Percentiles rank a stretch among this genome's conserved stretches.
Evolutionary conservation across 2,113 vertebrate species (phyloP).

Genomic region (Corythornis cristatus): DNA sequence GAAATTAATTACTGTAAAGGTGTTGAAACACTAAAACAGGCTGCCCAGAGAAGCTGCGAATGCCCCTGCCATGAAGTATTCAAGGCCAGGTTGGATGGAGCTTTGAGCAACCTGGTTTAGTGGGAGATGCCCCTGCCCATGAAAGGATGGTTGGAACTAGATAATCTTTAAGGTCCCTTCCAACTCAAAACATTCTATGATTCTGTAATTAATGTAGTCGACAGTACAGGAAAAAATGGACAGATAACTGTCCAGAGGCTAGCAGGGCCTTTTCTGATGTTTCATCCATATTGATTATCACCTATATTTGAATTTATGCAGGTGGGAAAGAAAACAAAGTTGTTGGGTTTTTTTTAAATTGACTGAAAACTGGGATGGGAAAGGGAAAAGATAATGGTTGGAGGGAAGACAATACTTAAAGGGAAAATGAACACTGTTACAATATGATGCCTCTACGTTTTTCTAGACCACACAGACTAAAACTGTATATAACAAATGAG

Average conservation of each 20-base stretch:
- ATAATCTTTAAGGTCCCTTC: not conserved
- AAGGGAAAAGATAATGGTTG: not conserved
- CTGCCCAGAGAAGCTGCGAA: not conserved
- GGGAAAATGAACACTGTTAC: not conserved
- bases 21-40: not conserved
- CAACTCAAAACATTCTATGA: not conserved
- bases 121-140: not conserved
- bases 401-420: not conserved
- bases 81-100: not conserved
- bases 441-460: not conserved
- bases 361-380: not conserved
- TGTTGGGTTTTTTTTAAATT: not conserved
- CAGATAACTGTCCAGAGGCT: not conserved
- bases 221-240: not conserved
- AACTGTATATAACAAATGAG: not conserved
- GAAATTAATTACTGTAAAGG: not conserved
- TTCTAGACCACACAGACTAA: not conserved
- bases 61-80: not conserved
- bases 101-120: not conserved
- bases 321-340: not conserved
- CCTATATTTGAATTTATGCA: not conserved
- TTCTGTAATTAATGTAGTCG: not conserved
- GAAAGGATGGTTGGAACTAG: not conserved
- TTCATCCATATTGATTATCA: not conserved
- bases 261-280: not conserved